Evolutionary conservation across 2,888 invertebrate species (phyloP), one percentile per base, ranked within the genome.

Genomic region (Meiosimyza decipiens): DNA sequence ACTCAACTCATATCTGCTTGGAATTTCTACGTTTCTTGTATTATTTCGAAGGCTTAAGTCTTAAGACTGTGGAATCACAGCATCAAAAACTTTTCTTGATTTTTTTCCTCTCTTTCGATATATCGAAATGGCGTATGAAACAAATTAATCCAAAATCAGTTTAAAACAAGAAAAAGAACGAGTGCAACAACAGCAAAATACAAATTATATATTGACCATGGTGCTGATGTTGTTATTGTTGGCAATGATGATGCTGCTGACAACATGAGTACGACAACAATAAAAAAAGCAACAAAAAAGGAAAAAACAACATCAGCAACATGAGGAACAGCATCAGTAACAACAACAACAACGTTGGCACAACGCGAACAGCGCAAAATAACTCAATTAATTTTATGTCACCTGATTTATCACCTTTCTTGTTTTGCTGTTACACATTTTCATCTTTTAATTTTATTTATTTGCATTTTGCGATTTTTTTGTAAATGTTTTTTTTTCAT

Each of bases 311-410:
- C 64, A 63, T 49, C 63, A 64, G 28, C 64, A 50, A 50, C 64
- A 18, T 9, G 52, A 11, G 28, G 18, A 28, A 51, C 15, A 18
- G 5, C 65, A 28, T 22, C 65, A 65, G 28, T 40, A 62, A 33
- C 60, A n/a, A 11, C 52, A 51, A 65, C 65, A 52, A 51, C 51
- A 52, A 51, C 51, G 15, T 28, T 62, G n/a, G 15, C 40, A 11
- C 18, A 12, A 16, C 64, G 65, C 50, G 59, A 50, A 62, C 64
- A 49, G 28, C 64, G 51, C 57, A 78, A 82, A 86, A 86, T 86
- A 86, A 85, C 86, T 86, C 86, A 86, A 86, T 86, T 86, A 86
- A 86, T 86, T 86, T 85, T 71, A 69, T 86, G 85, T 86, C 86
- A 84, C 83, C 85, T 86, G 86, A 86, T 86, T 86, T 86, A 86